These are phyloP conservation scores for Leucozona laternaria DNA, from an alignment of 2,888 invertebrate species.

Conservation along the genomic window DNA sequence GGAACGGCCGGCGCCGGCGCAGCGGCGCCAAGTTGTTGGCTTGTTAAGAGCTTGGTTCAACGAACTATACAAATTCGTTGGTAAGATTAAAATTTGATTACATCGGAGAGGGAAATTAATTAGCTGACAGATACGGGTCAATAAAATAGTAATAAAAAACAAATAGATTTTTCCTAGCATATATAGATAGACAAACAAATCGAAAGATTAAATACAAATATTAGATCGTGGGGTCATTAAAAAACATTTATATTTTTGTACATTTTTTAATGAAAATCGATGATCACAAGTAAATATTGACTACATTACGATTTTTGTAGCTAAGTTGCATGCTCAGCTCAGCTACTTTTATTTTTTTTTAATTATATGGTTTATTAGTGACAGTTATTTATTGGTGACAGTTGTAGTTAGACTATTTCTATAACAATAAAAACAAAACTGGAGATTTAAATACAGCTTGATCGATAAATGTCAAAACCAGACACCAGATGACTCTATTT, in stretches of 20 bases:
- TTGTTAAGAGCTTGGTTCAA: neutral
- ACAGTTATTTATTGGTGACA: no score
- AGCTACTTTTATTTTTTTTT: no score
- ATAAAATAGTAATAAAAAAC: conserved; percentile 11
- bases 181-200: neutral
- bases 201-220: neutral
- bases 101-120: neutral
- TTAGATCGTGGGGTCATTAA: neutral
- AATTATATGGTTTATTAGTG: no score
- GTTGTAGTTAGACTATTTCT: no score
- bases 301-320: no score
- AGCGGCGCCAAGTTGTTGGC: neutral
- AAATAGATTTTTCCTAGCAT: neutral
- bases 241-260: no score
- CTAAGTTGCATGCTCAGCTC: no score
- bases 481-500: no score
- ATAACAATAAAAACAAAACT: no score
- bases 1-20: no score
- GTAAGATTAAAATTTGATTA: conserved; percentile 19
- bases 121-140: conserved; percentile 14
- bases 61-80: conserved; percentile 1
- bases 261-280: neutral
- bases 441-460: no score
- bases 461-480: no score
- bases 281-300: neutral